Conservation (phyloP, 2,113 vertebrate species). For the Meriones unguiculatus region DNA sequence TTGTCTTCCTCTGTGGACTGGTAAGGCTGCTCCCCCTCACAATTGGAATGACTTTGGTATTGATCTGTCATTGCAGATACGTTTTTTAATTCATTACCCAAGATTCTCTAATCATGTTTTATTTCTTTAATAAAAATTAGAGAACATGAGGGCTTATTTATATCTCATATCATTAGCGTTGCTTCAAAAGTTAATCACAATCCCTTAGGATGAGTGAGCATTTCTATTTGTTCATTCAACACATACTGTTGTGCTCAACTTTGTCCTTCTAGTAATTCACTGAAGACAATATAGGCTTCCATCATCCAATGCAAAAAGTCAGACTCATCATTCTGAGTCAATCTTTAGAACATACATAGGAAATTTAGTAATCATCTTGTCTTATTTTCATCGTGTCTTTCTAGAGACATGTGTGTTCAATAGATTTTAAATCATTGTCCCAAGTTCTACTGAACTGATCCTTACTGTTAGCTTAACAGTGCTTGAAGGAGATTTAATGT, state of each 20-base stretch:
- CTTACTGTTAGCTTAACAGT: slow-evolving; percentile 35
- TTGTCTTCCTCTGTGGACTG: too few relatives aligned
- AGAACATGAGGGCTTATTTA: background rate
- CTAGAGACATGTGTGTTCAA: background rate
- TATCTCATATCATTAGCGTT: background rate
- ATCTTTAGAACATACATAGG: background rate
- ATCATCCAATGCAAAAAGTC: background rate
- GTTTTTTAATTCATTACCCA: background rate
- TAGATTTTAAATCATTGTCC: slow-evolving; percentile 54
- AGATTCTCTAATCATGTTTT: background rate
- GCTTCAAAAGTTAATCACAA: background rate
- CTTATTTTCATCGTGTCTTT: slow-evolving; percentile 22
- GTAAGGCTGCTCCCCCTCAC: too few relatives aligned
- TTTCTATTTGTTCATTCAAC: background rate
- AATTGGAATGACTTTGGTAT: background rate
- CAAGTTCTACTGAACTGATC: slow-evolving; percentile 59
- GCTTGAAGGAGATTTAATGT: slow-evolving; percentile 67
- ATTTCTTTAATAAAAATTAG: background rate
- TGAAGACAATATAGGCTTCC: background rate
- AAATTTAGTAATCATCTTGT: slow-evolving; percentile 30
- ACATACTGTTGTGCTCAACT: background rate
- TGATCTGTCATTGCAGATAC: background rate
- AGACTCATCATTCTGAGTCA: background rate
- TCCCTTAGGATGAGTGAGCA: background rate
- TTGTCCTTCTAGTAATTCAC: background rate